Conservation (phyloP, 2,113 vertebrate species). For the Gulo gulo region DNA sequence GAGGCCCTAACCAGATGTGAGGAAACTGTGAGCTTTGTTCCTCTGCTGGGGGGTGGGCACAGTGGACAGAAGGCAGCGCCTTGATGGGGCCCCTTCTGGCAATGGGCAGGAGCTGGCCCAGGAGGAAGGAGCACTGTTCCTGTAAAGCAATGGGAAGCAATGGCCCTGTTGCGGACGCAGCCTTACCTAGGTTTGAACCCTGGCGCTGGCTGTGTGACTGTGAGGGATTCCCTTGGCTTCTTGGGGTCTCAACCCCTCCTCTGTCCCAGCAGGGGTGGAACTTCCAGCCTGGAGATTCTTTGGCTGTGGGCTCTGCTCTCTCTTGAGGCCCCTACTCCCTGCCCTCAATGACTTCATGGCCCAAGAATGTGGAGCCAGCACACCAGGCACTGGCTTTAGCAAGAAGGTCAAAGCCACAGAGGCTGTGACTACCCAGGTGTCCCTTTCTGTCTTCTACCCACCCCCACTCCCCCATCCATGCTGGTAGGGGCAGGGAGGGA, state of each 20-base stretch:
- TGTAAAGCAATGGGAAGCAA: background rate
- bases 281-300: background rate
- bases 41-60: background rate
- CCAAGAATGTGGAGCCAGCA: slow-evolving; percentile 34
- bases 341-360: slow-evolving; percentile 16
- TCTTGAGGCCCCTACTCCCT: background rate
- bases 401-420: slow-evolving; percentile 39
- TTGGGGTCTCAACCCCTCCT: background rate
- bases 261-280: background rate
- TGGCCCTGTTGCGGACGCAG: background rate
- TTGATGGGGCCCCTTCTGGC: background rate
- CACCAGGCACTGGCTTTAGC: background rate
- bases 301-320: background rate
- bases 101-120: background rate
- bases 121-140: background rate
- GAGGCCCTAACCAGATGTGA: background rate
- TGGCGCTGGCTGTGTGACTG: background rate
- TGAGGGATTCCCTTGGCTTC: background rate
- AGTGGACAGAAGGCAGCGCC: background rate
- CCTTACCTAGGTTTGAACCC: background rate
- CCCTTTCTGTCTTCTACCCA: background rate
- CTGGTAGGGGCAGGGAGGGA: background rate
- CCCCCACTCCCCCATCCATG: background rate
- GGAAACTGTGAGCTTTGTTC: background rate
- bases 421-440: background rate